These are phyloP conservation scores for Eutolmus rufibarbis DNA, from an alignment of 2,888 invertebrate genomes.

Conservation along the genomic window DNA sequence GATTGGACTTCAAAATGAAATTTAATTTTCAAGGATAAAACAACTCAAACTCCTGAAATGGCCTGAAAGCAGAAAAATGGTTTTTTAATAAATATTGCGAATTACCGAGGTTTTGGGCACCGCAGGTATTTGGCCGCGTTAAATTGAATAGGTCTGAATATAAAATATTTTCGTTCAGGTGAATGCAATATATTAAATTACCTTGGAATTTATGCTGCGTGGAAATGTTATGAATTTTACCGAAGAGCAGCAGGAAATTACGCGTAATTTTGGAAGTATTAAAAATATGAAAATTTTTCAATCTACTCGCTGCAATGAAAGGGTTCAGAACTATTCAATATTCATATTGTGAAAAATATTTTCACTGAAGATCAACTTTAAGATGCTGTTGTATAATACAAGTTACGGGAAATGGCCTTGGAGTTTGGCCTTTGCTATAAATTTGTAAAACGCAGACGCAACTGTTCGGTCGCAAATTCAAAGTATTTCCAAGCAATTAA, in stretches of 20 bases:
- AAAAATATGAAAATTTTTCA: too few relatives aligned
- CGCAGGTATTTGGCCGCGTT: neutral
- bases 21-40: neutral
- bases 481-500: neutral
- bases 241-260: neutral
- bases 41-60: neutral
- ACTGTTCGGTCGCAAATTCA: neutral
- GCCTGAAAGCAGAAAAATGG: neutral
- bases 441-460: neutral
- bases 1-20: neutral
- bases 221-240: neutral
- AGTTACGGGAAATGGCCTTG: neutral
- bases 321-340: neutral
- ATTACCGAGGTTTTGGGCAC: neutral
- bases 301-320: neutral
- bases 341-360: neutral
- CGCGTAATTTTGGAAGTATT: too few relatives aligned
- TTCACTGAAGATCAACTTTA: neutral
- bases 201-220: neutral
- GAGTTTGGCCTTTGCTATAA: neutral
- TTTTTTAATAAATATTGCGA: neutral
- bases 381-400: neutral
- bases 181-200: neutral
- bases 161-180: neutral
- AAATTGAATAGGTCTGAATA: neutral